Percentiles rank a stretch among this genome's conserved stretches.
These are phyloP conservation scores for Typhlichthys eigenmanni DNA, from an alignment of 2,797 vertebrate genomes.

Conservation along the genomic window DNA sequence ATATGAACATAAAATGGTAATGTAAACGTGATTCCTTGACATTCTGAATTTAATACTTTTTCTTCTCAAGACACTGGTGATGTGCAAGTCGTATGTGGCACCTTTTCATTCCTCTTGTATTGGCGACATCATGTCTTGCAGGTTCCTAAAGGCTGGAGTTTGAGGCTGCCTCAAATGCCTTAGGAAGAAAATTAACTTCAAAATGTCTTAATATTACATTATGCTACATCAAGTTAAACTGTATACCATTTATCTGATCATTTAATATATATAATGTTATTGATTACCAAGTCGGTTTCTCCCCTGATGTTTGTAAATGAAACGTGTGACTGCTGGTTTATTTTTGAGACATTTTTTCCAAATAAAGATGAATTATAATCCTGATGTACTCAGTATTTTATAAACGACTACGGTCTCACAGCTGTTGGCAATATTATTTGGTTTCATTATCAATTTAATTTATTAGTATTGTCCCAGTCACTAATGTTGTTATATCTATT, in stretches of 20 bases:
- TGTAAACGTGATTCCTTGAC: no score
- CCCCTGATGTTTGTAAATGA: slow-evolving; percentile 57
- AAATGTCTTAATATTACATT: neutral
- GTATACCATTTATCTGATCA: neutral
- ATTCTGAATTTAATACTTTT: no score
- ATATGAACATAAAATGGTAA: neutral
- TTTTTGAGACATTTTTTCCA: slow-evolving; percentile 64
- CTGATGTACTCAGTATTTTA: slow-evolving; percentile 3
- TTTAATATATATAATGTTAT: neutral
- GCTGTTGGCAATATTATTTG: no score
- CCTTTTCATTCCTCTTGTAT: no score
- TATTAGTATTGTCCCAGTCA: no score
- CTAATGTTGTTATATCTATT: no score
- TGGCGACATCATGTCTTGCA: no score
- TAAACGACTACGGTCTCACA: no score
- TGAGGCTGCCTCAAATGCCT: neutral
- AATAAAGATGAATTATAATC: slow-evolving; percentile 53
- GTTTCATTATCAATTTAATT: no score
- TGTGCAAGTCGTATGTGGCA: no score
- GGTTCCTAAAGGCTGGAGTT: neutral
- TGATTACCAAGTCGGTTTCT: neutral
- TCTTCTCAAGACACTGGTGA: no score
- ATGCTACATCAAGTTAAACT: neutral
- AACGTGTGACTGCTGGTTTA: slow-evolving; percentile 63
- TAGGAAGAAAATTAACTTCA: neutral